Evolutionary conservation across 2,113 vertebrate species (phyloP).

Genomic region (Clupea harengus): DNA sequence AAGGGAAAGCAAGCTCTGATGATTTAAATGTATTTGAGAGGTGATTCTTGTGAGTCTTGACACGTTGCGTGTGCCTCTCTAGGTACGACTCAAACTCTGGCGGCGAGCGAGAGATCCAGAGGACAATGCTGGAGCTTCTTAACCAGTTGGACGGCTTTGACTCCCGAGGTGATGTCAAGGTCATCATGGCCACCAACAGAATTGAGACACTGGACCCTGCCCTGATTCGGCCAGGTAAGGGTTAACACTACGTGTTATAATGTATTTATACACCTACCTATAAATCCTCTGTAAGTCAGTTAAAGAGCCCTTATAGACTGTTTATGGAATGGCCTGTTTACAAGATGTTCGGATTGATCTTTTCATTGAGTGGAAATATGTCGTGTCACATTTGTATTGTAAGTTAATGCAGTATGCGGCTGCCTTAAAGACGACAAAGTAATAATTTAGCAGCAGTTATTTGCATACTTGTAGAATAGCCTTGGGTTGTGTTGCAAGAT

Average conservation of each 20-base stretch:
- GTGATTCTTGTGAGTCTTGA: background rate
- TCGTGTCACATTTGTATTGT: background rate
- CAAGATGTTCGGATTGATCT: background rate
- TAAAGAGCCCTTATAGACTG: background rate
- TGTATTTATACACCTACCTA: background rate
- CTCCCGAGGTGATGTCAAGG: conserved; percentile 93
- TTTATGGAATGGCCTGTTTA: background rate
- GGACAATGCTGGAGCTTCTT: conserved; percentile 94
- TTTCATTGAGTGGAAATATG: background rate
- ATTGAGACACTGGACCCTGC: conserved; percentile 97
- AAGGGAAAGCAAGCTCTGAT: no score
- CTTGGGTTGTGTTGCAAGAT: background rate
- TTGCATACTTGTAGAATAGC: background rate
- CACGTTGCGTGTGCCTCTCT: background rate
- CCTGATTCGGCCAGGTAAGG: conserved; percentile 90
- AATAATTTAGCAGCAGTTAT: background rate
- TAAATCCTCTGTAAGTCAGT: background rate
- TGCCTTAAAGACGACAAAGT: background rate
- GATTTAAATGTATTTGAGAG: no score
- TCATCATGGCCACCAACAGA: conserved; percentile 98
- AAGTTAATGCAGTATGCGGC: background rate
- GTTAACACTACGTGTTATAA: background rate
- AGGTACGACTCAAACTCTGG: conserved; percentile 98
- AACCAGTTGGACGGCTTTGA: conserved; percentile 98
- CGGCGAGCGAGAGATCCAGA: conserved; percentile 94